Evolutionary conservation across 2,888 invertebrate species (phyloP).

Genomic region (Dynastes maya): DNA sequence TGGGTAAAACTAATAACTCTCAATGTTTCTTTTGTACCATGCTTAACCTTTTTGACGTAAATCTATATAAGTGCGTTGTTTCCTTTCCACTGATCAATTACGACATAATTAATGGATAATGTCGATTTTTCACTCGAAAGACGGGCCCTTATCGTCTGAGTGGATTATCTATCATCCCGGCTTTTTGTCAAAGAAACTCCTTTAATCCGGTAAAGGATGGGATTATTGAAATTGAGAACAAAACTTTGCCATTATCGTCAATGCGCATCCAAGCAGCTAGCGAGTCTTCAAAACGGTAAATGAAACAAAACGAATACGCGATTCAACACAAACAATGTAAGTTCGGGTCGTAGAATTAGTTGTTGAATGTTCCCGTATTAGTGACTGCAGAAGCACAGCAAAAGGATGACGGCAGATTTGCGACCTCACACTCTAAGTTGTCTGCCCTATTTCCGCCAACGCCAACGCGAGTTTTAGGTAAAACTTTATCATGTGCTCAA

Average conservation of each 20-base stretch:
- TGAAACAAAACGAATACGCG: background rate
- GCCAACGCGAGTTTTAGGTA: background rate
- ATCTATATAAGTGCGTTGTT: too few species aligned
- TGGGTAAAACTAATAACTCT: too few species aligned
- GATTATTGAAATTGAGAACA: slow-evolving; percentile 8
- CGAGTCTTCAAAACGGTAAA: background rate
- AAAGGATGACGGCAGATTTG: background rate
- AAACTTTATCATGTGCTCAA: background rate
- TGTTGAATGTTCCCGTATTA: slow-evolving; percentile 4
- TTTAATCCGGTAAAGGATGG: background rate
- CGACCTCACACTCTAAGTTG: background rate
- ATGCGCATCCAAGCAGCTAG: too few species aligned
- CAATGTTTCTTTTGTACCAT: too few species aligned
- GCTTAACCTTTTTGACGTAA: too few species aligned
- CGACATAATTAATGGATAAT: too few species aligned
- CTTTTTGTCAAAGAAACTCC: slow-evolving; percentile 1
- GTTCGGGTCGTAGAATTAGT: background rate
- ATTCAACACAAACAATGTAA: slow-evolving; percentile 2
- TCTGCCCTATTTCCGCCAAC: background rate
- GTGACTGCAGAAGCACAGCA: background rate
- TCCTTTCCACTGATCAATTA: too few species aligned
- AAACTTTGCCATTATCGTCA: slow-evolving; percentile 4
- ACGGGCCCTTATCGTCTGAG: background rate
- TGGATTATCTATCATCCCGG: background rate
- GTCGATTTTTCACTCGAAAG: too few species aligned